Evolutionary conservation across 2,888 invertebrate genomes (phyloP), one percentile per base, ranked within the genome.

Genomic region (Yponomeuta evonymella): DNA sequence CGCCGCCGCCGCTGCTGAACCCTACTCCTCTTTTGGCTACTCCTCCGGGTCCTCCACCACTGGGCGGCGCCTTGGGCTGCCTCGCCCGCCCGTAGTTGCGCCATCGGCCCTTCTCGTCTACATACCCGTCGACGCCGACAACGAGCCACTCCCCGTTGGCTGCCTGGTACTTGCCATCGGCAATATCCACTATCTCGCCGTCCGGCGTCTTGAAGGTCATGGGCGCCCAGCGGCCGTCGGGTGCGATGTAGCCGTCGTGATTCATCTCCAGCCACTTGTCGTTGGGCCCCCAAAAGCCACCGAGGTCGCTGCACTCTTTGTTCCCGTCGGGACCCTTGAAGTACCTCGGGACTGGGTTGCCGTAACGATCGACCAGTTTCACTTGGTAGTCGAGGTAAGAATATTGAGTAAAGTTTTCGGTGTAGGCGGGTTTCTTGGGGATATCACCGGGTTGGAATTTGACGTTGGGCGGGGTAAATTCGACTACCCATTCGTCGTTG

Each of bases 391-490:
- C 92, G 71, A 88, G 76, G 75, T 88, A 90, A 0, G 83, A 78
- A 74, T 91, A 92, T 72, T 92, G 91, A 69, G 79, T 79, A n/a
- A 75, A 70, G 72, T 75, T 81, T 30, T 90, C 88, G 3, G 72
- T 72, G 75, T 77, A 82, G 0, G 73, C 0, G 30, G 86, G 69
- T 78, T 87, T 90, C 75, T 87, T 89, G 2, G 75, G 73, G 75
- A 86, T 87, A 72, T 74, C 82, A 23, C 79, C 78, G 1, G 88
- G 88, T 75, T 88, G 83, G 73, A 82, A 92, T 12, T 74, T 77
- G 30, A 90, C 91, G 71, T 77, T 85, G 0, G 92, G 91, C 9
- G 92, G 91, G n/a, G 91, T 92, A 73, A 92, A 90, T 75, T 92
- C 91, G 29, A 93, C 79, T 62, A 89, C 75, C 92, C 92, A 93